A percentile compares a stretch with the other conserved stretches of the same genome.
Conservation (phyloP, 2,797 vertebrate species). For the Peromyscus eremicus region DNA sequence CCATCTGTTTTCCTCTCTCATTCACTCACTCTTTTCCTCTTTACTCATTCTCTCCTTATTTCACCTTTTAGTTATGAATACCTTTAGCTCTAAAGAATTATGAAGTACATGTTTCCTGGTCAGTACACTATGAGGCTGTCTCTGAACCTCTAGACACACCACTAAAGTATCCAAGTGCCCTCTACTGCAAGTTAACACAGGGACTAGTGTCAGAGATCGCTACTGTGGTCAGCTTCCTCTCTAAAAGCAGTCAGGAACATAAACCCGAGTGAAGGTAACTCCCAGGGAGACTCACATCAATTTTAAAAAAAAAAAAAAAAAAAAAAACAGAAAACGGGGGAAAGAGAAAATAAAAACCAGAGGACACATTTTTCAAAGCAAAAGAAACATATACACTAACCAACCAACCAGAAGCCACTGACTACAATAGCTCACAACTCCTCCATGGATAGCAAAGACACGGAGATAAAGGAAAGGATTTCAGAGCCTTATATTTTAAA, state of each 20-base stretch:
- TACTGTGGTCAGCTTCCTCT: neutral
- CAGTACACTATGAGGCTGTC: neutral
- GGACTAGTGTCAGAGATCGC: neutral
- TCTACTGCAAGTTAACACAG: neutral
- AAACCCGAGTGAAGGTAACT: neutral
- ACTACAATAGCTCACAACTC: neutral
- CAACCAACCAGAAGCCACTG: neutral
- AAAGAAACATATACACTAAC: neutral
- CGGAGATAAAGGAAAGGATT: neutral
- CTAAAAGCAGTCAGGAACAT: neutral
- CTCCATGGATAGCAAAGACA: neutral
- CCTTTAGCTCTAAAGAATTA: neutral
- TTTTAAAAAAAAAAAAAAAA: neutral
- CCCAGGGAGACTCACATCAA: neutral
- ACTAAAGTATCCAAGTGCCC: neutral
- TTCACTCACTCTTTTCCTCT: neutral
- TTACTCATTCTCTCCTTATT: neutral
- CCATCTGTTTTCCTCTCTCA: neutral
- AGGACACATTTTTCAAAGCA: neutral
- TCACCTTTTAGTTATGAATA: neutral
- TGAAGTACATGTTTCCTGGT: neutral
- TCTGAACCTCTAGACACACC: neutral
- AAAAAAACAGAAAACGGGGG: neutral
- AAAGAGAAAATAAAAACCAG: neutral
- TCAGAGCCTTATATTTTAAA: neutral